Evolutionary conservation across 2,113 vertebrate species (phyloP), one percentile per base, ranked within the genome.

Genomic region (Plestiodon gilberti): DNA sequence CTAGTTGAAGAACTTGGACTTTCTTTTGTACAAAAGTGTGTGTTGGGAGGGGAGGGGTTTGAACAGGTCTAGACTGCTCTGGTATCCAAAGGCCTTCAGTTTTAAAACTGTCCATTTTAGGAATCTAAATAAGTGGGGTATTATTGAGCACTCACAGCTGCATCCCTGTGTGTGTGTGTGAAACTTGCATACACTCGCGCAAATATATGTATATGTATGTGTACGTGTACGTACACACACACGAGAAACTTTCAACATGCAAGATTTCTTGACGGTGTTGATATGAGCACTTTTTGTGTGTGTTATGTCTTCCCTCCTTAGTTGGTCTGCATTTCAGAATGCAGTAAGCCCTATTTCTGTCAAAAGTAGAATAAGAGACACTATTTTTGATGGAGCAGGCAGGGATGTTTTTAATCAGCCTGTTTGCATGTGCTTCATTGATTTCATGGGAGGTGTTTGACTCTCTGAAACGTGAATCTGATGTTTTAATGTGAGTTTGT

Each of bases 401-500:
- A 65, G 67, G 67, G 81, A 88, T 81, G 43, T n/a, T 83, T 83
- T 79, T 79, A 83, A 48, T 83, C 25, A 13, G 78, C n/a, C 30
- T 22, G 8, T 55, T 83, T 84, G 79, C 81, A 74, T 38, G 17
- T 83, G 40, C 75, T 87, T 75, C 78, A 81, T 87, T 81, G 85
- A 81, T 84, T 88, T 79, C 28, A 40, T 35, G 76, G 78, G 70
- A 83, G 76, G 59, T 3, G 59, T 79, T 79, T 78, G 43, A 64
- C 67, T 83, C 76, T 83, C 70, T 65, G 64, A 62, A 83, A 65
- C 38, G 67, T 71, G 83, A 79, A 79, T 62, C 67, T 84, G 40
- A 73, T 73, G 40, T 64, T 88, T 82, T 88, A 83, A 87, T 88
- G 81, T 77, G 75, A 52, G 38, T 70, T 87, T 80, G 48, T 84